Evolutionary conservation across 2,797 vertebrate genomes (phyloP), one percentile per base, ranked within the genome.

Genomic region (Rhodeus uyekii): DNA sequence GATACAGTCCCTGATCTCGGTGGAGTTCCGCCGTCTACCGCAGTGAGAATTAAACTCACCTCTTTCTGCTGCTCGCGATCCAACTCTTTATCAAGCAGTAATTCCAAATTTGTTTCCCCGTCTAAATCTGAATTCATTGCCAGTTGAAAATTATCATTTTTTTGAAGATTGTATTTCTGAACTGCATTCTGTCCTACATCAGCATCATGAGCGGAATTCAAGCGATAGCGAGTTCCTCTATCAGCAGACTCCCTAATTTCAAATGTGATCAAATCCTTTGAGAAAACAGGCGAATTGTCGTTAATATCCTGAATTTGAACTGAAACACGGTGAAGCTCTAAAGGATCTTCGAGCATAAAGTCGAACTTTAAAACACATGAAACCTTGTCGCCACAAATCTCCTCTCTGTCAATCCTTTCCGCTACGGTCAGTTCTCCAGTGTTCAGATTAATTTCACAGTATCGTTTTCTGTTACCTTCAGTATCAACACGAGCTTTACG

Each of bases 301-400:
- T 94, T 94, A 61, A 94, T 86, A 83, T 94, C 94, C 58, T 74
- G 85, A 80, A 94, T 85, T 82, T 92, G 90, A 61, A 94, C 24
- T 63, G 89, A 82, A 69, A 93, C 81, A 18, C 90, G 77, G 2
- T 86, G 60, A 0, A 83, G 7, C 2, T 88, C 81, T 5, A 86
- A 18, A 1, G 78, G 74, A 55, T 50, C 78, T 46, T 81, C 83
- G 1, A 87, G 16, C 0, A 87, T 53, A 0, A 87, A 2, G 7
- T 87, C 84, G 0, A 44, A 46, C 2, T 67, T 71, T 3, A 85
- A 0, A 22, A 58, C 38, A 0, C 86, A 83, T 0, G 53, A 39
- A 2, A 27, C 19, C 29, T 36, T 83, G 1, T 34, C 27, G 5
- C 39, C 78, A 72, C 93, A 93, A 29, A 94, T 80, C 83, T 81